These are phyloP conservation scores for Corydoras maculifer DNA, from an alignment of 2,113 vertebrate species.

Conservation along the genomic window DNA sequence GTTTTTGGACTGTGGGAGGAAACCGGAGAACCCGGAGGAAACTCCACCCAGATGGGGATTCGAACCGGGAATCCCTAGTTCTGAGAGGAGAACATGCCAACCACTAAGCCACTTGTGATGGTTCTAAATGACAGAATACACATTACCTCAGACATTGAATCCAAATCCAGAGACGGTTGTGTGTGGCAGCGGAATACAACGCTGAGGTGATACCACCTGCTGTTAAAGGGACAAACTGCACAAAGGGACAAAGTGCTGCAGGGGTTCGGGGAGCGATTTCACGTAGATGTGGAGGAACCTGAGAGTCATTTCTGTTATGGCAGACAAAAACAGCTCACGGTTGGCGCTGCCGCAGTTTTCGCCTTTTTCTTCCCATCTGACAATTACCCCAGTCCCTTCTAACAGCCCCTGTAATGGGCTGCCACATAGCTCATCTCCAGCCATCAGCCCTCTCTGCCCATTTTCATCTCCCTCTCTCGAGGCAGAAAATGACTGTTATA, in stretches of 20 bases:
- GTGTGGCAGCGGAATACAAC: too few relatives aligned
- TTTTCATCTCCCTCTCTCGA: neutral
- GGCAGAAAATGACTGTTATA: too few relatives aligned
- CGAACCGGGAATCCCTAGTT: too few relatives aligned
- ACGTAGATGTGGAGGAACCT: constrained; percentile 10
- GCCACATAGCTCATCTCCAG: constrained; percentile 29
- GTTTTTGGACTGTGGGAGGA: too few relatives aligned
- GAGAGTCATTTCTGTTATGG: constrained; percentile 55
- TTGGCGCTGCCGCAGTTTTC: constrained; percentile 26
- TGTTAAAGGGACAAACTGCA: neutral
- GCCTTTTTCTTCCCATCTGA: constrained; percentile 24
- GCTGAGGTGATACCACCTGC: too few relatives aligned
- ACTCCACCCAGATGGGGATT: too few relatives aligned
- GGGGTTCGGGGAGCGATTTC: neutral
- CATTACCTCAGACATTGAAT: too few relatives aligned
- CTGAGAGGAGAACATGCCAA: too few relatives aligned
- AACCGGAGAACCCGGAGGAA: too few relatives aligned
- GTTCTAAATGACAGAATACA: too few relatives aligned
- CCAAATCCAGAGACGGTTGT: too few relatives aligned
- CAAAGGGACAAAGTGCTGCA: neutral
- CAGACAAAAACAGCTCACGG: constrained; percentile 44
- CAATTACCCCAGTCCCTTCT: constrained; percentile 47
- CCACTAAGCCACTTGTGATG: too few relatives aligned
- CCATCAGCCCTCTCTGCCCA: constrained; percentile 28
- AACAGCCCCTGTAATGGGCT: constrained; percentile 44